Percentiles rank a stretch among this genome's conserved stretches.
Evolutionary conservation across 2,888 invertebrate genomes (phyloP).

Genomic region (Diplazon laetatorius): DNA sequence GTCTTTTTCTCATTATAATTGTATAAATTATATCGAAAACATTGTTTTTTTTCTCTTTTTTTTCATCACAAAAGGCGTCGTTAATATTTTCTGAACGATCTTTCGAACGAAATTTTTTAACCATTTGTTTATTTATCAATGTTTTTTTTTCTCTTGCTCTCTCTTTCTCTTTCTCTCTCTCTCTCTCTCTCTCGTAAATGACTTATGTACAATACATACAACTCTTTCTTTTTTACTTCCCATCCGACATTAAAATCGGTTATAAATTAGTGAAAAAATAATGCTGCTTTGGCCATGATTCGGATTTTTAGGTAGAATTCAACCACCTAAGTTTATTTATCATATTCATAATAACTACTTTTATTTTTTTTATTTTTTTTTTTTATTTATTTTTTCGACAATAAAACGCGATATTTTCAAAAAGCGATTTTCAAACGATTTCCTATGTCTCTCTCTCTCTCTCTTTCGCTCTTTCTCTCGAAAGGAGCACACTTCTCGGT

Average conservation of each 20-base stretch:
- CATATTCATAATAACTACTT: slow-evolving; percentile 41
- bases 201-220: slow-evolving; percentile 68
- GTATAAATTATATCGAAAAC: too few relatives aligned
- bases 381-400: too few relatives aligned
- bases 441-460: neutral
- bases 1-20: too few relatives aligned
- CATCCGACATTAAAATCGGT: too few relatives aligned
- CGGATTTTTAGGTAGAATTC: slow-evolving; percentile 55
- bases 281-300: slow-evolving; percentile 80
- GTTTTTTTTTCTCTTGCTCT: slow-evolving; percentile 3
- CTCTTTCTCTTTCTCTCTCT: slow-evolving; percentile 18
- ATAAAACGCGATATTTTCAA: neutral
- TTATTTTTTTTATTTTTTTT: too few relatives aligned
- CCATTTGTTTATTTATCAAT: too few relatives aligned
- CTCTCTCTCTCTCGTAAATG: slow-evolving; percentile 51
- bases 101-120: too few relatives aligned
- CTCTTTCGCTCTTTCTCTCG: slow-evolving; percentile 13
- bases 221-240: slow-evolving; percentile 45
- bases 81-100: too few relatives aligned
- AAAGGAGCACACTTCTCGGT: slow-evolving; percentile 5
- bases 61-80: too few relatives aligned
- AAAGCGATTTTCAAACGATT: slow-evolving; percentile 16
- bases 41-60: too few relatives aligned
- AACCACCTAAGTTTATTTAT: slow-evolving; percentile 41
- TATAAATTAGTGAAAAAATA: slow-evolving; percentile 81